Evolutionary conservation across 2,797 vertebrate species (phyloP).

Genomic region (Pygocentrus nattereri): DNA sequence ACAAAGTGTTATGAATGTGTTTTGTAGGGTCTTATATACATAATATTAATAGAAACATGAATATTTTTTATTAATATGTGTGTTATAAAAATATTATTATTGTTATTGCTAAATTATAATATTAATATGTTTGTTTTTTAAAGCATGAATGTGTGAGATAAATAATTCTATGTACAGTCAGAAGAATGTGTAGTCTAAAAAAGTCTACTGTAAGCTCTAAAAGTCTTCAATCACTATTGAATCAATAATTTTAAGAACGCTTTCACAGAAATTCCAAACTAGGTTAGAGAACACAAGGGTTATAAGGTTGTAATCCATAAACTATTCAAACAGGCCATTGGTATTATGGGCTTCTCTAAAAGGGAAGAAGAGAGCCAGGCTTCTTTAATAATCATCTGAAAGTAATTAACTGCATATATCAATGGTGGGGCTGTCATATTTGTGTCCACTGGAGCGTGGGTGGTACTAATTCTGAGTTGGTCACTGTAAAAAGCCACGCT

Average conservation of each 20-base stretch:
- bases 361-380: constrained; percentile 59
- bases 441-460: constrained; percentile 76
- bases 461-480: constrained; percentile 78
- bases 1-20: too few relatives aligned
- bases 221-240: background rate
- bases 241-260: constrained; percentile 21
- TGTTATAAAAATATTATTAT: too few relatives aligned
- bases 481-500: constrained; percentile 80
- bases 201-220: background rate
- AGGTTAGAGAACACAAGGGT: constrained; percentile 25
- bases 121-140: too few relatives aligned
- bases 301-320: constrained; percentile 52
- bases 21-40: too few relatives aligned
- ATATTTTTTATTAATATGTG: too few relatives aligned
- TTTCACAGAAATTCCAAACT: constrained; percentile 8
- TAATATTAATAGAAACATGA: too few relatives aligned
- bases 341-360: constrained; percentile 68
- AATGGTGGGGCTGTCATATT: constrained; percentile 79
- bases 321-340: constrained; percentile 55
- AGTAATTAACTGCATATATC: constrained; percentile 82
- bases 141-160: background rate
- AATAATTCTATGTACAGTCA: too few relatives aligned
- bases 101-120: too few relatives aligned
- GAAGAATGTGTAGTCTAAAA: too few relatives aligned
- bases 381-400: constrained; percentile 71